phyloP scores from a whole-genome alignment of 2,888 invertebrate genomes.

The Watsonalla binaria region DNA sequence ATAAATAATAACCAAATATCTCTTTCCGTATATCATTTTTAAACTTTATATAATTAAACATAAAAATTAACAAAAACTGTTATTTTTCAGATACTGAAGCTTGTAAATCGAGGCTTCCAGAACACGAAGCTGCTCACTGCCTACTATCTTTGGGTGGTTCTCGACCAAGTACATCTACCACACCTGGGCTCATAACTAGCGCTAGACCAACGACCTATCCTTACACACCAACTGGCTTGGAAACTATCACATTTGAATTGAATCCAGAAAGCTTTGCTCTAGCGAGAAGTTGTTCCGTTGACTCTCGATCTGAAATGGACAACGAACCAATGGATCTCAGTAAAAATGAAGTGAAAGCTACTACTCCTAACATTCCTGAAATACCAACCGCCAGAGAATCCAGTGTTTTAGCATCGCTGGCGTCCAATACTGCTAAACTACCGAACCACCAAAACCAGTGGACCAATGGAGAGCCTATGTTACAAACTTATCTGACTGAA shows the following conservation, averaged over 20 bases:
- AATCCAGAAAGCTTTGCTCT: conserved; percentile 45
- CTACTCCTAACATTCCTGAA: conserved; percentile 56
- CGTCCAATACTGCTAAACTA: conserved; percentile 80
- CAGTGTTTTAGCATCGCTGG: conserved; percentile 80
- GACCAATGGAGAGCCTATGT: conserved; percentile 80
- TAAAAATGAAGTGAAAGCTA: conserved; percentile 57
- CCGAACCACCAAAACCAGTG: conserved; percentile 78
- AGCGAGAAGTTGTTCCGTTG: conserved; percentile 39
- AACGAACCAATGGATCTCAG: conserved; percentile 77
- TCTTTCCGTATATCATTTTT: not conserved
- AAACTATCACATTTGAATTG: conserved; percentile 40
- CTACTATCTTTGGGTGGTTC: conserved; percentile 85
- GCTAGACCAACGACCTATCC: conserved; percentile 84
- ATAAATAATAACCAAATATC: too few relatives aligned
- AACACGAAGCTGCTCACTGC: conserved; percentile 92
- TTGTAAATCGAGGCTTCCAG: conserved; percentile 84
- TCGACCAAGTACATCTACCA: conserved; percentile 69
- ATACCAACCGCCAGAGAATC: conserved; percentile 82
- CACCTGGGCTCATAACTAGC: conserved; percentile 78
- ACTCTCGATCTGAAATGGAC: conserved; percentile 60
- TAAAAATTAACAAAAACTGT: not conserved
- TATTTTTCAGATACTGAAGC: conserved; percentile 79
- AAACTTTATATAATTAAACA: not conserved
- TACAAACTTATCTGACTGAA: conserved; percentile 86
- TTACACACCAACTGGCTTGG: conserved; percentile 70